Percentiles rank a stretch among this genome's conserved stretches.
Conservation (phyloP, 2,113 vertebrate species). For the Macrotis lagotis region DNA sequence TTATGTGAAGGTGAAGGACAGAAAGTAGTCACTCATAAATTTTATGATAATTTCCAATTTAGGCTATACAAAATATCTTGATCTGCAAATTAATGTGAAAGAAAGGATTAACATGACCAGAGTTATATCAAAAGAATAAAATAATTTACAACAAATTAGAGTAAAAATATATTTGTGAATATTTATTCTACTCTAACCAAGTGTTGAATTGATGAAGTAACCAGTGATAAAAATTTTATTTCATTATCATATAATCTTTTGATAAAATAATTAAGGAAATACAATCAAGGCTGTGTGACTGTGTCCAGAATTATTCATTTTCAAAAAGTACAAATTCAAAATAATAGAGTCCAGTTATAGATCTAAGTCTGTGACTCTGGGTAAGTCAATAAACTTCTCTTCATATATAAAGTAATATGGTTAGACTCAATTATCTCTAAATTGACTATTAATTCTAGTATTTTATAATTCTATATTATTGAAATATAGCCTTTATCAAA, state of each 20-base stretch:
- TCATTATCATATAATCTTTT: neutral
- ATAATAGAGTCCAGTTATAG: too few relatives aligned
- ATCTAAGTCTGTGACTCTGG: neutral
- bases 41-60: neutral
- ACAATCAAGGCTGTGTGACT: neutral
- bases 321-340: neutral
- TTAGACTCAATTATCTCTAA: neutral
- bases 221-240: neutral
- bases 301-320: neutral
- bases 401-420: neutral
- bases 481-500: conserved; percentile 30
- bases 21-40: neutral
- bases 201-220: neutral
- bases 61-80: neutral
- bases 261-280: neutral
- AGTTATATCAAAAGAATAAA: neutral
- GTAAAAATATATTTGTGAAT: neutral
- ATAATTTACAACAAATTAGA: neutral
- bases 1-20: neutral
- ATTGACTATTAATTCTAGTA: neutral
- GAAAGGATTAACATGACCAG: neutral
- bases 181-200: neutral
- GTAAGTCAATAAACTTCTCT: neutral
- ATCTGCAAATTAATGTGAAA: neutral
- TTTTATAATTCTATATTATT: neutral